phyloP scores from a whole-genome alignment of 2,888 invertebrate genomes.

The Dynastes hyllus region DNA sequence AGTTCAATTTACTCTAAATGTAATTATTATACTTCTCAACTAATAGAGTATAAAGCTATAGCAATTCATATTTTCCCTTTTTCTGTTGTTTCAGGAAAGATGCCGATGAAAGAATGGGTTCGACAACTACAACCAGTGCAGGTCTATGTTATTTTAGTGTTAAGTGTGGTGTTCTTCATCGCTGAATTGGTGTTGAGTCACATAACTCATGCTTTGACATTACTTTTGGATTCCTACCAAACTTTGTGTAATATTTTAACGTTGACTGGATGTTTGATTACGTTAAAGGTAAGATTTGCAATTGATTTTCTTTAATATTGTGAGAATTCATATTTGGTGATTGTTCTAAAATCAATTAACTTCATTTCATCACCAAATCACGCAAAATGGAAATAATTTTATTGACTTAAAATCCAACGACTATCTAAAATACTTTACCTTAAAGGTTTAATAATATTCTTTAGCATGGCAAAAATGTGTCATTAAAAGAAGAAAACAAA shows the following conservation, averaged over 20 bases:
- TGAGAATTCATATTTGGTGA: neutral
- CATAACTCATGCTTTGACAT: slow-evolving; percentile 91
- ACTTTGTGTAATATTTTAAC: slow-evolving; percentile 95
- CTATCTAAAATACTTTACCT: too few relatives aligned
- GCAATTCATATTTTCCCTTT: neutral
- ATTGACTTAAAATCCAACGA: too few relatives aligned
- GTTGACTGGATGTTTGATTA: slow-evolving; percentile 84
- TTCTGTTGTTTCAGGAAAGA: slow-evolving; percentile 63
- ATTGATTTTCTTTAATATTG: too few relatives aligned
- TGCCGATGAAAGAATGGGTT: slow-evolving; percentile 87
- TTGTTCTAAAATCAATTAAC: too few relatives aligned
- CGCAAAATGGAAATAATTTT: too few relatives aligned
- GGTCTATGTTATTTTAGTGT: slow-evolving; percentile 80
- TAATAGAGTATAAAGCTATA: neutral
- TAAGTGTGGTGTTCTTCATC: slow-evolving; percentile 85
- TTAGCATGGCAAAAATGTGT: slow-evolving; percentile 65
- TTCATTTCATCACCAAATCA: too few relatives aligned
- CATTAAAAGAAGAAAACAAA: neutral
- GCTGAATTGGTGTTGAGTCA: slow-evolving; percentile 91
- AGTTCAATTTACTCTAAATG: too few relatives aligned
- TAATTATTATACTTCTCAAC: too few relatives aligned
- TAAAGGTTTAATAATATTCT: slow-evolving; percentile 31
- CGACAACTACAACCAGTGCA: slow-evolving; percentile 84
- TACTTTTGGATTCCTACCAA: slow-evolving; percentile 94
- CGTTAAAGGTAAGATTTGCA: slow-evolving; percentile 78